A percentile compares a stretch with the other conserved stretches of the same genome.
Conservation (phyloP, 2,888 invertebrate genomes). For the Octonoba sinensis region DNA sequence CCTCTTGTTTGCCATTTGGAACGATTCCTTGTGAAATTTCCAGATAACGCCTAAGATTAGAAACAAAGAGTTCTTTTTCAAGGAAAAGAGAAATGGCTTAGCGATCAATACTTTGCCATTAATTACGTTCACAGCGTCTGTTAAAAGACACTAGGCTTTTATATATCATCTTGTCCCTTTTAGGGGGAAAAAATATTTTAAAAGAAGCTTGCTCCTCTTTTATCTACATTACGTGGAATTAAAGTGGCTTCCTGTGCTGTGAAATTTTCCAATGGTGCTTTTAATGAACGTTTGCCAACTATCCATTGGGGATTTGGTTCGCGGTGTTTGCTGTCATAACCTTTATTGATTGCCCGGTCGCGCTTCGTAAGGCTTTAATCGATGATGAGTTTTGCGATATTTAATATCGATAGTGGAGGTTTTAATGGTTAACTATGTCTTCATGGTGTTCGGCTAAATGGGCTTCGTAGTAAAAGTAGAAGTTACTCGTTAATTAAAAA, state of each 20-base stretch:
- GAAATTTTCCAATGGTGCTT: constrained; percentile 13
- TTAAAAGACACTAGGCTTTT: constrained; percentile 11
- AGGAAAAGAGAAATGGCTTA: constrained; percentile 17
- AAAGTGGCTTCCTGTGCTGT: constrained; percentile 28
- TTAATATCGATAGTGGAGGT: no score
- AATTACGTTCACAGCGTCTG: constrained; percentile 23
- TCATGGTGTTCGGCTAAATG: no score
- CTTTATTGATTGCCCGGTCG: no score
- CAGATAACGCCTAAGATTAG: constrained; percentile 33
- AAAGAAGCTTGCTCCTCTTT: constrained; percentile 17
- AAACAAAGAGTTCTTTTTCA: constrained; percentile 27
- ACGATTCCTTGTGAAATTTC: background rate
- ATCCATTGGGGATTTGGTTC: no score
- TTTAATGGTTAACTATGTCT: no score
- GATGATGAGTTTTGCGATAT: no score
- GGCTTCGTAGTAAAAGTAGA: no score
- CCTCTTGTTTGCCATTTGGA: background rate
- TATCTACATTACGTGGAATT: constrained; percentile 25
- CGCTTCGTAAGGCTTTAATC: no score
- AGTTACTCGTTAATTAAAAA: no score
- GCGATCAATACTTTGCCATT: constrained; percentile 30
- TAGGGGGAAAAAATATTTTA: no score
- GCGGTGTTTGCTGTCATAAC: no score
- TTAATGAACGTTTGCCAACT: constrained; percentile 15
- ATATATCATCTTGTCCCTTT: constrained; percentile 1